Conservation (phyloP, 2,113 vertebrate species). For the Catharus bicknelli region DNA sequence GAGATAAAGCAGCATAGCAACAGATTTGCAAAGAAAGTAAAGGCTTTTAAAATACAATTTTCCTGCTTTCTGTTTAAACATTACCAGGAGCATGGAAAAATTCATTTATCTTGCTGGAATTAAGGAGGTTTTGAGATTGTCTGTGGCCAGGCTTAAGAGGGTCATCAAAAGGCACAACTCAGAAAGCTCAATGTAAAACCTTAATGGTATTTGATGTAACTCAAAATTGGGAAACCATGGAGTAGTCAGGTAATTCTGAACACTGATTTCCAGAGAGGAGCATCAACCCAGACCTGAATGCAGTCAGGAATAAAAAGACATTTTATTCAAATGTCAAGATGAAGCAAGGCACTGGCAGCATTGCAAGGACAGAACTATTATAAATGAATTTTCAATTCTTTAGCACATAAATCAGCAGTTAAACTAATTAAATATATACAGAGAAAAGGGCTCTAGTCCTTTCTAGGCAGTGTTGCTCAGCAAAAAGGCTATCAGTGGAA, state of each 20-base stretch:
- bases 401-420: not conserved
- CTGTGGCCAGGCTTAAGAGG: not conserved
- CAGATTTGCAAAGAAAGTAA: not conserved
- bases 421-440: not conserved
- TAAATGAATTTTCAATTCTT: not conserved
- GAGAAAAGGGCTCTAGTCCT: not conserved
- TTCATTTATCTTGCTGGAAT: not conserved
- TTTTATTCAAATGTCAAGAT: slow-evolving; percentile 26
- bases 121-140: not conserved
- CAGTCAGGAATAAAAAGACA: not conserved
- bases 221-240: not conserved
- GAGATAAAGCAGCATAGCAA: not conserved
- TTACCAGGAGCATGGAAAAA: not conserved
- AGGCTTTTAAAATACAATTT: not conserved
- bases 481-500: not conserved
- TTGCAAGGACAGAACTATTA: not conserved
- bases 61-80: not conserved
- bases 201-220: not conserved
- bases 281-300: not conserved
- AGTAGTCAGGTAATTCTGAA: not conserved
- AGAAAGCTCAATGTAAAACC: not conserved
- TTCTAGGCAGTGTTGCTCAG: not conserved
- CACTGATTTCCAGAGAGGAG: not conserved
- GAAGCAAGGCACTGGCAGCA: not conserved
- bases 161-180: not conserved